Percentiles rank a stretch among this genome's conserved stretches.
Conservation (phyloP, 2,888 invertebrate species). For the Rotaria sp. region DNA sequence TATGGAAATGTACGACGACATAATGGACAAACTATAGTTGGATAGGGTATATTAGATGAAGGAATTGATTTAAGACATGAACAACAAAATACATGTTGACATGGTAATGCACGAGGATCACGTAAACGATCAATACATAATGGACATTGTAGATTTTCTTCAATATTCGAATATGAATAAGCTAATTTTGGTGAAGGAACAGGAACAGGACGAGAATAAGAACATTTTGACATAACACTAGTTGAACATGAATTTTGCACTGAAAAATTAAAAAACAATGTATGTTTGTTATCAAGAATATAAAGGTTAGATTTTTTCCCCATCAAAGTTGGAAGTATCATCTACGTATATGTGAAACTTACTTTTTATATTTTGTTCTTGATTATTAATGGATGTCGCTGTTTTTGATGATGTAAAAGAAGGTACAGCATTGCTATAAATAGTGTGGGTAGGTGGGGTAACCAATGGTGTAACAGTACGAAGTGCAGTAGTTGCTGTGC, state of each 20-base stretch:
- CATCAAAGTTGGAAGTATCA: too few species aligned
- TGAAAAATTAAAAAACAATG: not conserved
- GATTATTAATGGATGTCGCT: not conserved
- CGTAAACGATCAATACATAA: constrained; percentile 11
- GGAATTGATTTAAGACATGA: not conserved
- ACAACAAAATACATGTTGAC: constrained; percentile 18
- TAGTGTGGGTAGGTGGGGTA: not conserved
- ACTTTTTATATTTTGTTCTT: not conserved
- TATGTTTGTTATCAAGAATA: too few species aligned
- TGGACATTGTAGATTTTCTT: not conserved
- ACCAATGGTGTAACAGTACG: not conserved
- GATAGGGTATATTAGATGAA: not conserved
- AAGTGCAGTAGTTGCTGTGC: not conserved
- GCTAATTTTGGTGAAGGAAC: not conserved
- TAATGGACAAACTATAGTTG: not conserved
- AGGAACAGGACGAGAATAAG: not conserved
- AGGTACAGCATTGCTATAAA: not conserved
- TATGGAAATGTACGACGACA: not conserved
- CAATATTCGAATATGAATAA: not conserved
- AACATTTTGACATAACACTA: not conserved
- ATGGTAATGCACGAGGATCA: constrained; percentile 25
- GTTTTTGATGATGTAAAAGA: not conserved
- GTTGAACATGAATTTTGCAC: not conserved
- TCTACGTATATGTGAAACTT: not conserved
- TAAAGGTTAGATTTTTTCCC: too few species aligned